Evolutionary conservation across 2,113 vertebrate genomes (phyloP), one percentile per base, ranked within the genome.

Genomic region (Cheilinus undulatus): DNA sequence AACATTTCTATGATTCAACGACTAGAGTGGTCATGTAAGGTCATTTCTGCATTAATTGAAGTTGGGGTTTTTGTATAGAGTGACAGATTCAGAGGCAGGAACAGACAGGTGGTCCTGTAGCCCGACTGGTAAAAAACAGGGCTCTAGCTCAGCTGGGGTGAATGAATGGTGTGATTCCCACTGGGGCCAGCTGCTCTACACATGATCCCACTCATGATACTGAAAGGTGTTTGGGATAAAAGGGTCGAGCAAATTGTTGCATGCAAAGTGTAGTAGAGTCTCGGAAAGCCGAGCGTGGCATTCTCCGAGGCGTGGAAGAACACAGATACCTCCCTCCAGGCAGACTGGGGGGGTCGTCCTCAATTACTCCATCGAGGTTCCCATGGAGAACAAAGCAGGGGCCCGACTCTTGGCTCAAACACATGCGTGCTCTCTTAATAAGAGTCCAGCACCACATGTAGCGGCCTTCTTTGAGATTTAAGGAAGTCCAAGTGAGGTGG

Each of bases 301-400:
- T 86, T 85, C 77, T 76, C 57, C 10, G 12, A 70, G 28, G 57
- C 28, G 49, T 62, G 40, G 38, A 53, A 62, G 82, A 81, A 72
- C 73, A 76, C 36, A 6, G 76, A 88, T 87, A 84, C 46, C 59
- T 62, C 86, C 74, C 71, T 45, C 24, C 17, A 72, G 75, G 83
- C 13, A 5, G 11, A 45, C 8, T 9, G 19, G 15, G 30, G 32
- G 61, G 65, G 67, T 60, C 49, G 48, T 78, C 42, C 50, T 79
- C 8, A n/a, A 69, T 72, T 54, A 54, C 66, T 62, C 56, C 0
- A 30, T 45, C 62, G 15, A 28, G 67, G 46, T 60, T 75, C 30
- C 45, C 40, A 36, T 58, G 49, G 46, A 73, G 61, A 74, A 78
- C 54, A 60, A 49, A 53, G 53, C 24, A 6, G 23, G 46, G 48